These are phyloP conservation scores for Stichopus horrens DNA, from an alignment of 53 echinoderm and acorn worm species.

Conservation along the genomic window DNA sequence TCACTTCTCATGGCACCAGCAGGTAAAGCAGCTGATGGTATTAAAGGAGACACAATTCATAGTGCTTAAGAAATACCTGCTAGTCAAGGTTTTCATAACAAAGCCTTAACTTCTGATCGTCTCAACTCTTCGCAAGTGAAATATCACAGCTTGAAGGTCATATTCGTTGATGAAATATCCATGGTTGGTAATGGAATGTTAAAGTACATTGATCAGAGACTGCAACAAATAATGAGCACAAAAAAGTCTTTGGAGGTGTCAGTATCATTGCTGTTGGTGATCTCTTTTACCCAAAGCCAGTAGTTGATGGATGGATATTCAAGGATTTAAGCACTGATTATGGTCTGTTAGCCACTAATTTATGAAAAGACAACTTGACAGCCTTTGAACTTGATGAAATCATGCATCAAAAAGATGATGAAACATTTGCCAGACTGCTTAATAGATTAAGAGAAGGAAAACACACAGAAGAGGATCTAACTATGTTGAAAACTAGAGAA, in stretches of 20 bases:
- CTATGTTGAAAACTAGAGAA: neutral
- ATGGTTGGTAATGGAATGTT: constrained; percentile 21
- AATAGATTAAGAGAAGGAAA: neutral
- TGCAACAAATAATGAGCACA: neutral
- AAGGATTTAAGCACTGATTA: neutral
- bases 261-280: constrained; percentile 15
- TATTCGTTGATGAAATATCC: neutral
- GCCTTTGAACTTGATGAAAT: constrained; percentile 2
- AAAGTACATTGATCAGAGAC: constrained; percentile 1
- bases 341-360: neutral
- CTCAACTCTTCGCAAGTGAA: constrained; percentile 37
- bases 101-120: neutral
- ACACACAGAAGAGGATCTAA: constrained; percentile 12
- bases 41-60: constrained; percentile 35
- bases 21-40: constrained; percentile 56
- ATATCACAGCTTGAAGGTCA: neutral
- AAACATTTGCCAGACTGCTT: neutral
- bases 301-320: constrained; percentile 7
- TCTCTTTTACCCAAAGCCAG: neutral
- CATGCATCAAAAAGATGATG: constrained; percentile 11
- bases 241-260: constrained; percentile 13
- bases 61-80: constrained; percentile 28
- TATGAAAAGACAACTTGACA: neutral
- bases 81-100: constrained; percentile 13
- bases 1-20: constrained; percentile 49